A percentile compares a stretch with the other conserved stretches of the same genome.
phyloP scores from a whole-genome alignment of 2,113 vertebrate genomes.

The Ammospiza caudacuta region DNA sequence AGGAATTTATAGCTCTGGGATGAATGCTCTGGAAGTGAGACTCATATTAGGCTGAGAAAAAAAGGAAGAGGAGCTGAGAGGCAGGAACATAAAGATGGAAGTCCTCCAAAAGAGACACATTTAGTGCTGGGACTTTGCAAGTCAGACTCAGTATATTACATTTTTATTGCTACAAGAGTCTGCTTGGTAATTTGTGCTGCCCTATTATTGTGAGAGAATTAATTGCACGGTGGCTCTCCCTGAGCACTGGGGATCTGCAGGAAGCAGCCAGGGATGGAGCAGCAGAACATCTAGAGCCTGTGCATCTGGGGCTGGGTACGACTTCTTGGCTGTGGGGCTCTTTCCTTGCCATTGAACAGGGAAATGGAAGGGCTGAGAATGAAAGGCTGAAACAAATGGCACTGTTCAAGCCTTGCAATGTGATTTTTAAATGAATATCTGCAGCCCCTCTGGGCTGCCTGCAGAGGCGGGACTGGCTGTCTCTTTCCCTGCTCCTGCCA shows the following conservation, averaged over 20 bases:
- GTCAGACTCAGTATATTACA: conserved; percentile 16
- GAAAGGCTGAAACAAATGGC: neutral
- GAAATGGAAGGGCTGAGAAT: neutral
- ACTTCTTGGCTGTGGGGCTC: neutral
- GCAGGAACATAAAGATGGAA: conserved; percentile 16
- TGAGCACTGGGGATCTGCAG: neutral
- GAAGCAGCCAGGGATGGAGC: neutral
- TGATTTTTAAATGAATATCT: neutral
- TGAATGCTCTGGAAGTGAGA: neutral
- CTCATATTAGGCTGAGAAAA: neutral
- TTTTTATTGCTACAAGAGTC: conserved; percentile 45
- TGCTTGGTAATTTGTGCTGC: conserved; percentile 55
- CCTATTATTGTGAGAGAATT: conserved; percentile 37
- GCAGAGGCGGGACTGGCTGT: neutral
- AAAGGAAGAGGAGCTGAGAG: neutral
- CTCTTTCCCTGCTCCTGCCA: neutral
- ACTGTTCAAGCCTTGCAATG: neutral
- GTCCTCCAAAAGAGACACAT: conserved; percentile 19
- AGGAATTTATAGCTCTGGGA: neutral
- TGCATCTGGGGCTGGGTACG: neutral
- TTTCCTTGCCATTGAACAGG: neutral
- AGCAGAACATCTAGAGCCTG: neutral
- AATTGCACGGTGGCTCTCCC: neutral
- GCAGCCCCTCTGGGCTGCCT: neutral
- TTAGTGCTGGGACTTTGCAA: neutral